phyloP scores from a whole-genome alignment of 2,888 invertebrate species.

The Xanthia togata region DNA sequence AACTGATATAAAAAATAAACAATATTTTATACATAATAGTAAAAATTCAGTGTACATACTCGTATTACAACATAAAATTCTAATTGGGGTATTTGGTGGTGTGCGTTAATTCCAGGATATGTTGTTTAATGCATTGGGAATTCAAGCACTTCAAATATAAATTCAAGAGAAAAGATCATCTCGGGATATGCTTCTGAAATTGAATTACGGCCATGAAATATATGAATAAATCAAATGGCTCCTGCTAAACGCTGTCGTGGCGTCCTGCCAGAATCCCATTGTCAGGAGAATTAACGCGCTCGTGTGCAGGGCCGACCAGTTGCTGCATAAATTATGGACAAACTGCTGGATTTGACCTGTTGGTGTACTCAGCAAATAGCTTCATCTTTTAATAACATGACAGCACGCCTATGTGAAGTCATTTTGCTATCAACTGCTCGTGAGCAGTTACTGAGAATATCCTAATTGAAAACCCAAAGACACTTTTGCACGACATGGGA shows the following conservation, averaged over 20 bases:
- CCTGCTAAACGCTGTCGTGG: slow-evolving; percentile 32
- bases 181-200: slow-evolving; percentile 26
- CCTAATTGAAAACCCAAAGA: background rate
- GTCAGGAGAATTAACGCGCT: slow-evolving; percentile 29
- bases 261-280: slow-evolving; percentile 29
- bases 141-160: background rate
- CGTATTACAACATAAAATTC: too few relatives aligned
- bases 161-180: background rate
- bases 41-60: too few relatives aligned
- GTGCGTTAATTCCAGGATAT: too few relatives aligned
- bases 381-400: background rate
- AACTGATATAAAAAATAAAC: too few relatives aligned
- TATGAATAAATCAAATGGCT: slow-evolving; percentile 38
- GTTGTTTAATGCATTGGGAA: background rate
- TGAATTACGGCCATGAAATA: slow-evolving; percentile 29
- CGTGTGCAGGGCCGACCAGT: slow-evolving; percentile 23
- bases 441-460: background rate
- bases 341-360: background rate
- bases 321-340: slow-evolving; percentile 19
- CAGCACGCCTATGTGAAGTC: background rate
- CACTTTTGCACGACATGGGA: too few relatives aligned
- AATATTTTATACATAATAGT: too few relatives aligned
- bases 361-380: background rate
- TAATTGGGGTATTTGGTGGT: too few relatives aligned
- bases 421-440: too few relatives aligned